Evolutionary conservation across 2,797 vertebrate species (phyloP), one percentile per base, ranked within the genome.

Genomic region (Tamandua tetradactyla): DNA sequence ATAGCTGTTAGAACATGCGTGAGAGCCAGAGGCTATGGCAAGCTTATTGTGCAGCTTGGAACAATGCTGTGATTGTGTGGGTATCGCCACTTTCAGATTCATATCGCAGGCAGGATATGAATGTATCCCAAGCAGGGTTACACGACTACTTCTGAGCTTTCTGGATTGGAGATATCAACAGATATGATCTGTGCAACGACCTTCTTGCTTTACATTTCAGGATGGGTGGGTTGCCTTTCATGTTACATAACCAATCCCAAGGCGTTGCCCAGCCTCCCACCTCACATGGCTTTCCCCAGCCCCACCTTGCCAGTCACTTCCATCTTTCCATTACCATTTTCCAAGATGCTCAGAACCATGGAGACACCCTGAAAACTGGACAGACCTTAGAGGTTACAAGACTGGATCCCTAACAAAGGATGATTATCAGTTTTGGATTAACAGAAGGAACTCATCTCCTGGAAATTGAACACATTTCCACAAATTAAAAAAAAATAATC

Each of bases 61-160:
- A 96, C 92, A 97, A 97, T 84, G 72, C 84, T 5, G 2, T 81
- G 40, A 91, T 93, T 97, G 88, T 97, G 59, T 94, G 85, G 55
- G 32, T 90, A 85, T 88, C 69, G 83, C 35, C 66, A 80, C 74
- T 30, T 76, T 74, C 91, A 93, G 94, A 96, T 90, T 94, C 52
- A 40, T 72, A 86, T 95, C 95, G 72, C 30, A 61, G 47, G 84
- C 78, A 89, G 86, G 23, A 74, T 95, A 30, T 55, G 75, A 75
- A 81, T 92, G 72, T 79, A 64, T 96, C 92, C 72, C 69, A 91
- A 74, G 62, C 44, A 95, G 44, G 49, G 30, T 76, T 91, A 95
- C 75, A 96, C 87, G 97, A 79, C 92, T 84, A 55, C 89, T 94
- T 93, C 62, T 89, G 68, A 95, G 92, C 57, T 95, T 96, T 95